Evolutionary conservation across 2,888 invertebrate species (phyloP).

Genomic region (Heliconius hortense): DNA sequence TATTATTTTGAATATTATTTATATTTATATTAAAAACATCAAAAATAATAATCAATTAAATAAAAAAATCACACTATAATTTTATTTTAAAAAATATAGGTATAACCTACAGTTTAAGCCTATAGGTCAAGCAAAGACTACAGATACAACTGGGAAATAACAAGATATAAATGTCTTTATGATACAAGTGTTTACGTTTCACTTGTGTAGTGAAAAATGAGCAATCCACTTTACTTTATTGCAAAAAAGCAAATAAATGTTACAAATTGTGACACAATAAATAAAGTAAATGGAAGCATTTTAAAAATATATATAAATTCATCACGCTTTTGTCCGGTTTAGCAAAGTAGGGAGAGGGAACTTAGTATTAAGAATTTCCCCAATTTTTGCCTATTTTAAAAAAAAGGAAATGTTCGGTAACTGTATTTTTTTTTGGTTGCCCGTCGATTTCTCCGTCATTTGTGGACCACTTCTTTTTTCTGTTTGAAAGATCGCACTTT

Average conservation of each 20-base stretch:
- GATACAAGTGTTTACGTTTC: slow-evolving; percentile 8
- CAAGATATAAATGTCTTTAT: slow-evolving; percentile 6
- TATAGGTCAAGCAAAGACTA: neutral
- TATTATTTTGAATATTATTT: neutral
- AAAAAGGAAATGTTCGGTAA: too few species aligned
- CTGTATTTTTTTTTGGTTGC: too few species aligned
- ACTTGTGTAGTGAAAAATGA: slow-evolving; percentile 20
- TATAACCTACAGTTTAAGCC: neutral
- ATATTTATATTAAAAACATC: neutral
- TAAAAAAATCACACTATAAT: neutral
- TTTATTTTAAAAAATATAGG: neutral
- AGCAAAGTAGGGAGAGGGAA: too few species aligned
- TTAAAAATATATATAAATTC: too few species aligned
- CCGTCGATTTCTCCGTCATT: too few species aligned
- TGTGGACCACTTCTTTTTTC: too few species aligned
- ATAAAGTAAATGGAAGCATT: neutral
- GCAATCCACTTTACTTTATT: slow-evolving; percentile 20
- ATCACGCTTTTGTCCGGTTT: neutral
- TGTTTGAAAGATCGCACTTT: too few species aligned
- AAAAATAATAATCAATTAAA: neutral
- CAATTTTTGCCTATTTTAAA: too few species aligned
- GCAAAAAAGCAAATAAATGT: slow-evolving; percentile 13
- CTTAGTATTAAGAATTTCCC: too few species aligned
- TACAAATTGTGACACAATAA: neutral
- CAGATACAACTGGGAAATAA: neutral